A percentile compares a stretch with the other conserved stretches of the same genome.
phyloP scores from a whole-genome alignment of 2,113 vertebrate species.

The Pipra filicauda region DNA sequence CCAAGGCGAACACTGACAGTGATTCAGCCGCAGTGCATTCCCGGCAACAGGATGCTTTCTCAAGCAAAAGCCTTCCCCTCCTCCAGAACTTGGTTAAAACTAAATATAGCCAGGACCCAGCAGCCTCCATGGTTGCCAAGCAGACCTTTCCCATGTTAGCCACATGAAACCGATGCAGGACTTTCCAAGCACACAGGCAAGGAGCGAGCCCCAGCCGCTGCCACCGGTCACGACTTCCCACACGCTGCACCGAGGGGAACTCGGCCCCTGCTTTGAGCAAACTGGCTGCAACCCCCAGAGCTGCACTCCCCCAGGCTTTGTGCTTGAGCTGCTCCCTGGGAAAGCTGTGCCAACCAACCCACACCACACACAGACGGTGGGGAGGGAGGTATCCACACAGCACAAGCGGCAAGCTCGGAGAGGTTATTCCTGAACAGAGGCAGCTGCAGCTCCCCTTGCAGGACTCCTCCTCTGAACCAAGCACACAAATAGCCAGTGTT shows the following conservation, averaged over 20 bases:
- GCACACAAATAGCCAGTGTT: not conserved
- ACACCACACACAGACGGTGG: not conserved
- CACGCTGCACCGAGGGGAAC: rapidly evolving
- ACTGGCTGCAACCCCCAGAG: not conserved
- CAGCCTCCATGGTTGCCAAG: not conserved
- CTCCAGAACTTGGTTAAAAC: constrained; percentile 14
- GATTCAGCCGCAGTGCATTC: rapidly evolving
- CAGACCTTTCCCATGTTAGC: not conserved
- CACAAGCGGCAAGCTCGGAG: not conserved
- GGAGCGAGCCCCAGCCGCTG: not conserved
- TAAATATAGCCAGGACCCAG: not conserved
- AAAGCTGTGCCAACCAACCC: not conserved
- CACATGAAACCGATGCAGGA: not conserved
- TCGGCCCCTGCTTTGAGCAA: not conserved
- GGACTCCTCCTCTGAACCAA: not conserved
- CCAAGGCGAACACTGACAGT: rapidly evolving
- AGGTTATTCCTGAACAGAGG: not conserved
- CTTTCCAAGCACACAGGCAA: not conserved
- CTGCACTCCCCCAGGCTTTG: not conserved
- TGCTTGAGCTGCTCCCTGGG: not conserved
- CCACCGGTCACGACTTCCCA: rapidly evolving
- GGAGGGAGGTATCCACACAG: not conserved
- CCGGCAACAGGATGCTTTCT: not conserved
- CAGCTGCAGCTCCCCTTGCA: not conserved
- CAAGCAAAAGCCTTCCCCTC: not conserved